Base-by-base conservation (phyloP, 1,140 invertebrate species). In the Nebria ingens region DNA sequence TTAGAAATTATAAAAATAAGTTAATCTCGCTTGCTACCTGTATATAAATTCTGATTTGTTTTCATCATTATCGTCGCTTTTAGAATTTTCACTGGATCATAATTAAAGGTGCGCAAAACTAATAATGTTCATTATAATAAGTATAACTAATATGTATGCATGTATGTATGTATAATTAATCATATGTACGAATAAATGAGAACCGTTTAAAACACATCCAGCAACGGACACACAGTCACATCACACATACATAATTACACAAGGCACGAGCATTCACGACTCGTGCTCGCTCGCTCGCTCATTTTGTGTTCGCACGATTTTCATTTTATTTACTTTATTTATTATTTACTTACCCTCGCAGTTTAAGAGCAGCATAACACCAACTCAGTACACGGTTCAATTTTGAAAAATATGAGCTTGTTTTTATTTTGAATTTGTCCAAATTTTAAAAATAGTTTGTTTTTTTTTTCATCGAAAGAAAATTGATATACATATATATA, bases 151-250 rank as follows among this genome's bases (percentile, higher is more conserved):
- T 6, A 6, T 4, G 25, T 29, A 13, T 13, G 25, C 25, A 29
- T 6, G 13, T 13, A 6, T 6, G 25, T 45, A 45, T 45, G 17
- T 45, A 45, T 45, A 45, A 45, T 17, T 45, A 45, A 45, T 45
- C 17, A 45, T 45, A 4, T 45, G 15, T 45, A 45, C 17, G 40
- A 11, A 17, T 29, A 45, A 45, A 45, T 45, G 40, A 45, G 40
- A 45, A 45, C 40, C 15, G 40, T 45, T 45, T 45, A 17, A 45
- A 45, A 45, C 40, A 45, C 40, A 45, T 45, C 40, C 40, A 45
- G 9, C 40, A 17, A 45, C 15, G 40, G 40, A 45, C 40, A 9
- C 40, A 45, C 40, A 45, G 15, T 45, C 40, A 45, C 40, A 45
- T 17, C 40, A 45, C 40, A 45, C 40, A 45, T 45, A 45, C 15